Base-by-base conservation (phyloP, 2,797 vertebrate genomes). In the Karalla daura region DNA sequence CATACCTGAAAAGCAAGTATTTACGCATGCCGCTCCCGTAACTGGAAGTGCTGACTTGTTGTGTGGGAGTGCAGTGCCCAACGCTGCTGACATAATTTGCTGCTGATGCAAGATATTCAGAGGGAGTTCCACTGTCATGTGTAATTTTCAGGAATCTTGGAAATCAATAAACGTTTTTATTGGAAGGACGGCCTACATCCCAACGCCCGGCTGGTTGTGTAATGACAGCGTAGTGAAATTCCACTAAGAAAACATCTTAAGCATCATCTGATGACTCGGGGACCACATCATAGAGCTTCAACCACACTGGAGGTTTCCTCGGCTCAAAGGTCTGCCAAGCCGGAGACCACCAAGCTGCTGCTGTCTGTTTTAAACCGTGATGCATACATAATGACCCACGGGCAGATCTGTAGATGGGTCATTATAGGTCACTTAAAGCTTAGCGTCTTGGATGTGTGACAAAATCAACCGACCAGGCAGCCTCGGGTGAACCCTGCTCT, bases 1-100 rank as follows among this genome's bases (percentile, higher is more conserved):
- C 81, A 85, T 88, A 89, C 84, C 88, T 86, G 85, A 72, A 50
- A 56, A 76, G 63, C 74, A 80, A 81, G 79, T 85, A 84, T 84
- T 79, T 78, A 70, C 2, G 30, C 32, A 2, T 32, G 69, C 70
- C 86, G 13, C 87, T 87, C 86, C 88, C 46, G n/a, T 81, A 50
- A 83, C 80, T 80, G 83, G 76, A 86, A 89, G 64, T 44, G 52
- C 63, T 81, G 72, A 83, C 52, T 86, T 63, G 55, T 37, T 74
- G 60, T 58, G 78, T 83, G 79, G 84, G 83, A 84, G 83, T 58
- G 20, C 1, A 53, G 9, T 45, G 18, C 56, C 55, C 13, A 65
- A 74, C 76, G 65, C 59, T 70, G 43, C 35, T 77, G 67, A 83
- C 78, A 66, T 75, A 80, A 74, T 74, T 46, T 9, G 8, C 41